Evolutionary conservation across 2,888 invertebrate species (phyloP), one percentile per base, ranked within the genome.

Genomic region (Syrista parreyssii): DNA sequence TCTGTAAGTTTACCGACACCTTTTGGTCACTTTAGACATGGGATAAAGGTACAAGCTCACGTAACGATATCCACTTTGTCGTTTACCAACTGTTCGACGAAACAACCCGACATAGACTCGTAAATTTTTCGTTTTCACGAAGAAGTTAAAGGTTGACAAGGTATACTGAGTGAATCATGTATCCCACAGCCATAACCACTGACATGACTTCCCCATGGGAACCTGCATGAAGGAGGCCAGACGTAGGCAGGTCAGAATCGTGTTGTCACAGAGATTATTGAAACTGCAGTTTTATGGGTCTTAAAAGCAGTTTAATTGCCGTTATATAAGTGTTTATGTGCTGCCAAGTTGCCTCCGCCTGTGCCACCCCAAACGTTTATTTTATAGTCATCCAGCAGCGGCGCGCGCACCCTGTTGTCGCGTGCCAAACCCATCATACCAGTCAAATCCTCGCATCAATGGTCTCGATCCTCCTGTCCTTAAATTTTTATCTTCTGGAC

Each of bases 251-350:
- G 91, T 91, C 90, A 88, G 89, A 88, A 89, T 88, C 89, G 88
- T 89, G 90, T 91, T 91, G 91, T 91, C 91, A 91, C 91, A 89
- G 91, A 91, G 91, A 91, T 91, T 90, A 91, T 91, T 90, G 91
- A 90, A 91, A 91, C 91, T 91, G 90, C 91, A 91, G 89, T 91
- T 91, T 91, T 91, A 91, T 91, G 91, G 91, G 88, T 89, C 90
- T 91, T 91, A 91, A 91, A 91, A 90, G 90, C 90, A 90, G 91
- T 91, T 91, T 91, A 91, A 91, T 91, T 91, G 91, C 91, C 91
- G 90, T 91, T 91, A 90, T 91, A 91, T 91, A 91, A 91, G 91
- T 91, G 91, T 91, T 91, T 91, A 91, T 91, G 91, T 89, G 88
- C 88, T 86, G 88, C 87, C 89, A 89, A 88, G 88, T 86, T 88